These are phyloP conservation scores for Synanthedon myopaeformis DNA, from an alignment of 2,888 invertebrate species.

Conservation along the genomic window DNA sequence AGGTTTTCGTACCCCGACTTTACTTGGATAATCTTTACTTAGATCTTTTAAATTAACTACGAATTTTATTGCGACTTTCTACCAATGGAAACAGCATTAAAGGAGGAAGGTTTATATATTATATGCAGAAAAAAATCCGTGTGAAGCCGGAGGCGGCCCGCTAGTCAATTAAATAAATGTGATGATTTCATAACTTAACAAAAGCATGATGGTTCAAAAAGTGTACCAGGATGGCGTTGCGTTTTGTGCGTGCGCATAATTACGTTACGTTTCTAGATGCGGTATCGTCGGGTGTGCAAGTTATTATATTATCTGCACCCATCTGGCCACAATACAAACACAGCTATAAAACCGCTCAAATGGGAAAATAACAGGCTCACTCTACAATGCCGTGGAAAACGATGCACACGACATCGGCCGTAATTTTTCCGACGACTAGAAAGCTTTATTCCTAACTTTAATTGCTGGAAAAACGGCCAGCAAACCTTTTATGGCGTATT, in stretches of 20 bases:
- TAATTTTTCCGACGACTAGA: conserved; percentile 54
- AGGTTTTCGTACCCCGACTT: too few species aligned
- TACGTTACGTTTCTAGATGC: conserved; percentile 60
- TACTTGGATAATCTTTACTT: too few species aligned
- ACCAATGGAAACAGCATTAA: too few species aligned
- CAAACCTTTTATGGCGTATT: conserved; percentile 22
- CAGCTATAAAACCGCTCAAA: conserved; percentile 62
- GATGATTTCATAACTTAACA: too few species aligned
- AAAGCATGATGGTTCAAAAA: background rate
- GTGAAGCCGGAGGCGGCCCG: too few species aligned
- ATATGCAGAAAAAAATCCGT: too few species aligned
- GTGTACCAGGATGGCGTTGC: background rate
- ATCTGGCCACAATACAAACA: conserved; percentile 45
- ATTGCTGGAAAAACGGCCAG: conserved; percentile 30
- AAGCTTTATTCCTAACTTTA: conserved; percentile 39
- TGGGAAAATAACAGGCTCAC: conserved; percentile 67
- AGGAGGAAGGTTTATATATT: too few species aligned
- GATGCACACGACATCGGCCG: conserved; percentile 24
- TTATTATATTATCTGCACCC: conserved; percentile 47
- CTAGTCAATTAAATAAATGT: too few species aligned
- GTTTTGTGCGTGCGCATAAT: conserved; percentile 57
- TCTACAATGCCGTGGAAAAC: conserved; percentile 62
- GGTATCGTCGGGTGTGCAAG: conserved; percentile 34
- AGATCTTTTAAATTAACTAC: too few species aligned
- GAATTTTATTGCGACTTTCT: too few species aligned